Percentiles rank a stretch among this genome's conserved stretches.
These are phyloP conservation scores for Sebastes paucispinis DNA, from an alignment of 2,797 vertebrate species.

Conservation along the genomic window DNA sequence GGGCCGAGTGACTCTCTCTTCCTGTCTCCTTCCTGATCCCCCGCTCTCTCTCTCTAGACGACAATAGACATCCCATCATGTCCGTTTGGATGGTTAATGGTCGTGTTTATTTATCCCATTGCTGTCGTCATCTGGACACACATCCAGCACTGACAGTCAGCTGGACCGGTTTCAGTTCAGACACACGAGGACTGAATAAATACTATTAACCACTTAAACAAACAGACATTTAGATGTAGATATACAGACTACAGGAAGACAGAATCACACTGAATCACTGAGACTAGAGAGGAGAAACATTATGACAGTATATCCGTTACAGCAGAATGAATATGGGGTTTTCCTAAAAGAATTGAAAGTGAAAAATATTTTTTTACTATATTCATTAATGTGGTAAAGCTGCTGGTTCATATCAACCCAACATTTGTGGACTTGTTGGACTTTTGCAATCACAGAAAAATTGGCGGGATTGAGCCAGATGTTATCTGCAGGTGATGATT, in stretches of 20 bases:
- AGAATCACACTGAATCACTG: background rate
- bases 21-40: constrained; percentile 95
- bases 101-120: constrained; percentile 74
- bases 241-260: background rate
- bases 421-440: background rate
- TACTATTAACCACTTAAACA: constrained; percentile 1
- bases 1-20: constrained; percentile 87
- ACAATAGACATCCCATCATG: constrained; percentile 78
- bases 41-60: constrained; percentile 61
- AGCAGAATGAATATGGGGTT: background rate
- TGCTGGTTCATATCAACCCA: background rate
- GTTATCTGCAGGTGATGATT: constrained; percentile 18
- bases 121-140: constrained; percentile 65
- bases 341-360: background rate
- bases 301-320: background rate
- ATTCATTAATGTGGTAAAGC: background rate
- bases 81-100: constrained; percentile 53
- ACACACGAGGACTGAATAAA: constrained; percentile 17
- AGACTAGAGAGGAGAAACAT: background rate
- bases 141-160: constrained; percentile 12
- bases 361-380: background rate
- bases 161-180: constrained; percentile 9
- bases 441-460: constrained; percentile 40
- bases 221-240: background rate
- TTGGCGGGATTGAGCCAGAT: background rate